Evolutionary conservation across 2,113 vertebrate genomes (phyloP).

Genomic region (Hirundichthys speculiger): DNA sequence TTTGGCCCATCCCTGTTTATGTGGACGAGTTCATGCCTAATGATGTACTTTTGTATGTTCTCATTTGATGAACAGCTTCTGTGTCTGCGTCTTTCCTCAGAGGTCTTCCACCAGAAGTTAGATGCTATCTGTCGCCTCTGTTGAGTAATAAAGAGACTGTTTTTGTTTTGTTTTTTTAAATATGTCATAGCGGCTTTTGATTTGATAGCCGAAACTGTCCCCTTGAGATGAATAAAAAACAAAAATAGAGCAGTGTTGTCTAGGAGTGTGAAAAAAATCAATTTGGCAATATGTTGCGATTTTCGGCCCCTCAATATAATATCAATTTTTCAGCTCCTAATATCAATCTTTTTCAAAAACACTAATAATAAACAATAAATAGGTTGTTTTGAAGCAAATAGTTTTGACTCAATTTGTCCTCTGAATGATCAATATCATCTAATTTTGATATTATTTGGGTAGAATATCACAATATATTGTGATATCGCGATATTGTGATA

Average conservation of each 20-base stretch:
- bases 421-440: too few species aligned
- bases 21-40: constrained; percentile 47
- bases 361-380: too few species aligned
- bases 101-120: constrained; percentile 62
- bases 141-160: constrained; percentile 69
- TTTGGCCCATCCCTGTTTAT: constrained; percentile 62
- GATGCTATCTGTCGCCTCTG: constrained; percentile 69
- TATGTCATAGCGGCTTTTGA: constrained; percentile 62
- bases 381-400: too few species aligned
- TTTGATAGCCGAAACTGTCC: constrained; percentile 75
- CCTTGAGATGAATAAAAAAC: constrained; percentile 47
- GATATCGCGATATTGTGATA: too few species aligned
- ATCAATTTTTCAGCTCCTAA: too few species aligned
- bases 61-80: constrained; percentile 34
- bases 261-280: too few species aligned
- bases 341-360: too few species aligned
- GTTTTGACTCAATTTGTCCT: too few species aligned
- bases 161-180: constrained; percentile 63
- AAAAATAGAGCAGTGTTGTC: neutral
- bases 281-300: too few species aligned
- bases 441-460: too few species aligned
- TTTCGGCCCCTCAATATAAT: too few species aligned
- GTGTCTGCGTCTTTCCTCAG: constrained; percentile 25
- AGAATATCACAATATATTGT: too few species aligned
- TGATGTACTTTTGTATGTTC: constrained; percentile 39